Evolutionary conservation across 2,797 vertebrate genomes (phyloP).

Genomic region (Labroides dimidiatus): DNA sequence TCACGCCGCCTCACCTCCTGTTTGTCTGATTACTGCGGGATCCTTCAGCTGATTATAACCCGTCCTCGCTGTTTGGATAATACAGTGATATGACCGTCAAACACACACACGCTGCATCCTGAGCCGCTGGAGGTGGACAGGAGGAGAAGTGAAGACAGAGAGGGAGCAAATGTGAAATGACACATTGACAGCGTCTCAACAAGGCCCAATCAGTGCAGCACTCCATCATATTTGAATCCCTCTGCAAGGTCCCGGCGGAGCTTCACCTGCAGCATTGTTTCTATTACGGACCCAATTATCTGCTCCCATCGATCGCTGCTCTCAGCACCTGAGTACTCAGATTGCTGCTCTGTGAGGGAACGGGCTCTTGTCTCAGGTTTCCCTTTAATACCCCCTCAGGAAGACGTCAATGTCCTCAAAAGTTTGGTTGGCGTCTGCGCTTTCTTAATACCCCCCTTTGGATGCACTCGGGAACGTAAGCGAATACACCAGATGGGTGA

Average conservation of each 20-base stretch:
- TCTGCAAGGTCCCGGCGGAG: slow-evolving; percentile 34
- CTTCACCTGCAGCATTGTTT: slow-evolving; percentile 58
- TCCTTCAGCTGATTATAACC: slow-evolving; percentile 47
- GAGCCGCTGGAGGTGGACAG: background rate
- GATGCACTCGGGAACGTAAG: slow-evolving; percentile 61
- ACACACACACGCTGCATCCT: slow-evolving; percentile 2
- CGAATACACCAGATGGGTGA: slow-evolving; percentile 64
- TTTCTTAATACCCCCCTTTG: slow-evolving; percentile 42
- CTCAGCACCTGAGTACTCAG: slow-evolving; percentile 49
- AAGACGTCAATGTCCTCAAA: slow-evolving; percentile 64
- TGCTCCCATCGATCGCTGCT: slow-evolving; percentile 64
- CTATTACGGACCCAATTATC: slow-evolving; percentile 72
- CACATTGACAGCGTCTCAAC: slow-evolving; percentile 61
- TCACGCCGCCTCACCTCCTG: slow-evolving; percentile 14
- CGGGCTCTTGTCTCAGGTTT: slow-evolving; percentile 64
- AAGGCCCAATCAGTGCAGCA: slow-evolving; percentile 49
- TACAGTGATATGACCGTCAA: slow-evolving; percentile 21
- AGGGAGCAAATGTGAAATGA: slow-evolving; percentile 47
- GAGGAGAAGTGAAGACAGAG: background rate
- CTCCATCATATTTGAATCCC: slow-evolving; percentile 64
- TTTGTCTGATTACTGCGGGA: slow-evolving; percentile 33
- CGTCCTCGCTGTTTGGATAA: slow-evolving; percentile 44
- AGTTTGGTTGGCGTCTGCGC: slow-evolving; percentile 56
- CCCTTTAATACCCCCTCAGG: slow-evolving; percentile 51
- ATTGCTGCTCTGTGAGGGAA: slow-evolving; percentile 56